phyloP scores from a whole-genome alignment of 2,888 invertebrate genomes.

The Autographa pulchrina region DNA sequence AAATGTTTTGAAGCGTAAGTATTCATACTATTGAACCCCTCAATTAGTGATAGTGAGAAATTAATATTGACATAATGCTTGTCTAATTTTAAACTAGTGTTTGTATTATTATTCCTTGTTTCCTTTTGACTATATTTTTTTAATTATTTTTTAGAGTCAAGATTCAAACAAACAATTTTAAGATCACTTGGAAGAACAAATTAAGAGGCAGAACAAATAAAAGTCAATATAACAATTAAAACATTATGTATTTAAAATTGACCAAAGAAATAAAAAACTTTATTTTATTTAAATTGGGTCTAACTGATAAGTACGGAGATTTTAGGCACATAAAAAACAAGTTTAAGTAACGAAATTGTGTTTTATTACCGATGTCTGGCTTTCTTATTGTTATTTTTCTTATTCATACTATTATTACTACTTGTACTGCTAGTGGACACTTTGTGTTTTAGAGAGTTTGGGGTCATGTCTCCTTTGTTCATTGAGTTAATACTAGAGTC shows the following conservation, averaged over 20 bases:
- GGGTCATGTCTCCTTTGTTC: conserved; percentile 80
- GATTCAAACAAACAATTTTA: conserved; percentile 82
- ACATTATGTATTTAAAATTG: conserved; percentile 62
- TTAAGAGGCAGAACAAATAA: conserved; percentile 55
- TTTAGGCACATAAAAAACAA: conserved; percentile 36
- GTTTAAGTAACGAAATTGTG: conserved; percentile 16
- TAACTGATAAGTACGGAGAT: conserved; percentile 54
- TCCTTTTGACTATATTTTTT: background rate
- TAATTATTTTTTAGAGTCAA: conserved; percentile 79
- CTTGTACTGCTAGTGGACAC: conserved; percentile 75
- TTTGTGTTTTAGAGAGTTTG: conserved; percentile 88
- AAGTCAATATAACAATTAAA: conserved; percentile 47
- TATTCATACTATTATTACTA: conserved; percentile 87
- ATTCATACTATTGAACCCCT: background rate
- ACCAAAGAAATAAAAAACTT: conserved; percentile 63
- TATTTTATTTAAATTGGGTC: conserved; percentile 42
- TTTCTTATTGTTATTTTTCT: conserved; percentile 95
- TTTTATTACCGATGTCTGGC: conserved; percentile 93
- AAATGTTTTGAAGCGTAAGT: conserved; percentile 85
- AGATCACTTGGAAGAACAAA: conserved; percentile 74
- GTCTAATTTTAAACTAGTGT: background rate
- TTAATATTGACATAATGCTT: background rate
- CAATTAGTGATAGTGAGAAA: background rate
- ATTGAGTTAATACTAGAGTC: conserved; percentile 74
- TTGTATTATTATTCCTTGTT: background rate